Evolutionary conservation across 2,113 vertebrate species (phyloP), one percentile per base, ranked within the genome.

Genomic region (Globicephala melas): DNA sequence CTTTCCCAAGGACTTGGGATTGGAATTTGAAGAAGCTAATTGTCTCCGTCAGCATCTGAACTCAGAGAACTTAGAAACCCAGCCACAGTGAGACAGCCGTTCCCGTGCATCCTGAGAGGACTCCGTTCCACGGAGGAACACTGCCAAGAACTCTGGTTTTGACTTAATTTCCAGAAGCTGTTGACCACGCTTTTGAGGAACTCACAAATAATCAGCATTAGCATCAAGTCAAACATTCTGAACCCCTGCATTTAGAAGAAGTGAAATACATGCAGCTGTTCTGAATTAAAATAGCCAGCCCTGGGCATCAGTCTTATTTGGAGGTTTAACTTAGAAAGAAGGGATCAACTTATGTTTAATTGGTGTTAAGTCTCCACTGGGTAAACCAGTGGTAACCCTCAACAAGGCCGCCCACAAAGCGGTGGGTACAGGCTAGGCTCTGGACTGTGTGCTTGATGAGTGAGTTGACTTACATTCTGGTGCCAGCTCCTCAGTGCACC

Each of bases 321-420:
- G 63, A 26, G 76, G 23, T 68, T 94, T 96, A 53, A 83, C 60
- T 87, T 80, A 79, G 81, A 83, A 85, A 97, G 44, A 38, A 84
- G 63, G 36, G 53, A 3, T 82, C 74, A 74, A 77, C 2, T 88
- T 23, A 68, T 2, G 6, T 73, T 68, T 50, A 65, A 26, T 26
- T 25, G 26, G 20, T 41, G 25, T 28, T 63, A 53, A 73, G 28
- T 82, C 80, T 60, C 67, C 77, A 36, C 33, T 7, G 65, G 67
- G 23, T 36, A 60, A 58, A 41, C 38, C 62, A 2, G n/a, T 76
- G 89, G 65, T 84, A 85, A 50, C 20, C 38, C 2, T 44, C 33
- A 33, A 28, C 31, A 7, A n/a, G 3, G 23, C 36, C 11, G 11
- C 38, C 1, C 14, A 2, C 5, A 10, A 31, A 28, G 76, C 33